Percentiles rank a stretch among this genome's conserved stretches.
phyloP scores from a whole-genome alignment of 2,797 vertebrate genomes.

The Schizothorax lantsangensis region DNA sequence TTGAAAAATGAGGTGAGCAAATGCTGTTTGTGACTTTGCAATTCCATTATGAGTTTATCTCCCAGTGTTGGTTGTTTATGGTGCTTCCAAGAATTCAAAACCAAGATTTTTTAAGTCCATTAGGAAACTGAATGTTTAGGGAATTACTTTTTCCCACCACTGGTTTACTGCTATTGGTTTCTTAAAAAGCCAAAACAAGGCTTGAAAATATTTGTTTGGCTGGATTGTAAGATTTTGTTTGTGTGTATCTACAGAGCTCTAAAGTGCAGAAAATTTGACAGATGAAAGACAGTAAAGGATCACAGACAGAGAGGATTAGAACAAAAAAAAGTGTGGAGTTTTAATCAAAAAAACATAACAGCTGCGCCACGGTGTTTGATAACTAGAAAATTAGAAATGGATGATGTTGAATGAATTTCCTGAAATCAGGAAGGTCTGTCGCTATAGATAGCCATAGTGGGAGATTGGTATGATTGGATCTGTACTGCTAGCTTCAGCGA shows the following conservation, averaged over 20 bases:
- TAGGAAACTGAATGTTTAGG: constrained; percentile 2
- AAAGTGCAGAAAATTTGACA: constrained; percentile 47
- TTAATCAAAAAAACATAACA: constrained; percentile 36
- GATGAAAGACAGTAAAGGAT: constrained; percentile 35
- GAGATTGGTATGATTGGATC: constrained; percentile 26
- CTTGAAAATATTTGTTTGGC: constrained; percentile 24
- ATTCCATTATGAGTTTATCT: constrained; percentile 52
- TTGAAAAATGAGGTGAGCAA: constrained; percentile 46
- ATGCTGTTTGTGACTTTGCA: constrained; percentile 29
- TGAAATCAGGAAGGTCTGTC: constrained; percentile 57
- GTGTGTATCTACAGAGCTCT: constrained; percentile 17
- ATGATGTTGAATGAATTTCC: constrained; percentile 50
- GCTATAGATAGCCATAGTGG: constrained; percentile 61
- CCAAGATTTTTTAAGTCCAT: constrained; percentile 23
- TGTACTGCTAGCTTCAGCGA: constrained; percentile 40
- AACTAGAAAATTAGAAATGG: constrained; percentile 57
- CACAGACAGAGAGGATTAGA: constrained; percentile 46
- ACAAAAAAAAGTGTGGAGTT: constrained; percentile 21
- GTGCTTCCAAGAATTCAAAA: constrained; percentile 18
- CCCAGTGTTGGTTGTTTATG: not conserved
- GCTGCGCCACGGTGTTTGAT: constrained; percentile 49
- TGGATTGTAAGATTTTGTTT: not conserved
- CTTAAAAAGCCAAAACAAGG: not conserved
- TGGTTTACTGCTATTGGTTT: not conserved
- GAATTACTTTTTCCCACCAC: constrained; percentile 15